phyloP scores from a whole-genome alignment of 2,113 vertebrate genomes.

The Gorsachius goisagi region DNA sequence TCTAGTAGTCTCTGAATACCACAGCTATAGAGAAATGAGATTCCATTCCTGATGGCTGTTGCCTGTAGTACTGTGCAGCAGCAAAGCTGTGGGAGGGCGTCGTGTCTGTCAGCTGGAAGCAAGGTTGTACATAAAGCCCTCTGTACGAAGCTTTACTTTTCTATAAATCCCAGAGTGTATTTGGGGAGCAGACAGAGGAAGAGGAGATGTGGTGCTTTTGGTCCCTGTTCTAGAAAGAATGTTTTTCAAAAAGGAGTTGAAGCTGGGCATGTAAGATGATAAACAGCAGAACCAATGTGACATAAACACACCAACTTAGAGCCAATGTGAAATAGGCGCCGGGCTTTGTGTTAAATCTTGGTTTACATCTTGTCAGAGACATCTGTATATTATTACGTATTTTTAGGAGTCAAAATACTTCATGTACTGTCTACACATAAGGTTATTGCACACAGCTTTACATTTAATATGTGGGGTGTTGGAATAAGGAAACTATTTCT shows the following conservation, averaged over 20 bases:
- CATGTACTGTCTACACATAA: too few relatives aligned
- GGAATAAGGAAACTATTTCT: neutral
- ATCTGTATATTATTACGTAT: neutral
- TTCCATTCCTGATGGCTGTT: neutral
- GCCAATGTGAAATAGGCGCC: neutral
- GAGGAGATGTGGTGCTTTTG: neutral
- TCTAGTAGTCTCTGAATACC: neutral
- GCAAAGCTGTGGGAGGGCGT: neutral
- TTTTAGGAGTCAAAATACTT: neutral
- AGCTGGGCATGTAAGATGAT: neutral
- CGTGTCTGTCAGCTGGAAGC: neutral
- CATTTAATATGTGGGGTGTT: neutral
- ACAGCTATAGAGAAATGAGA: neutral
- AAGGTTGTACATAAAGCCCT: neutral
- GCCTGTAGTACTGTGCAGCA: neutral
- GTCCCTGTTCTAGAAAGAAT: neutral
- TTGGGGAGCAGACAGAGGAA: neutral
- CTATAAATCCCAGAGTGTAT: neutral
- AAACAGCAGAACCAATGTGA: neutral
- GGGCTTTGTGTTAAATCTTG: neutral
- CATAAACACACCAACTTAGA: neutral
- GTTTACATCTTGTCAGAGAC: neutral
- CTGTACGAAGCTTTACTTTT: neutral
- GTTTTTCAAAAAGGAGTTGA: neutral
- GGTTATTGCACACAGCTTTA: neutral